These are phyloP conservation scores for Philaenus spumarius DNA, from an alignment of 1,140 invertebrate species.

Conservation along the genomic window DNA sequence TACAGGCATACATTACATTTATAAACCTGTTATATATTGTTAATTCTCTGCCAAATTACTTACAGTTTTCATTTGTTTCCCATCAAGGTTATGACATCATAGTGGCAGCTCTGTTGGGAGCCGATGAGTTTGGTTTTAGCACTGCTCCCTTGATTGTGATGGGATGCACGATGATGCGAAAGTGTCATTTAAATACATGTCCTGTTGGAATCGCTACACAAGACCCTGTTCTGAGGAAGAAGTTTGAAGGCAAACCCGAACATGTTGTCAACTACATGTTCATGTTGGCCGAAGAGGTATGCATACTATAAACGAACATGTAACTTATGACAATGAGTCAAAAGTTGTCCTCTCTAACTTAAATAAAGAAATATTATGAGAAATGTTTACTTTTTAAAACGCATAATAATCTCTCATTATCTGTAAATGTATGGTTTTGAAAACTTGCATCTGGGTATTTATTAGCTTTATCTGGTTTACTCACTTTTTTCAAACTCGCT, in stretches of 20 bases:
- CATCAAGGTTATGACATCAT: conserved; percentile 82
- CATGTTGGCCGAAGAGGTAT: conserved; percentile 93
- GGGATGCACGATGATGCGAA: conserved; percentile 99
- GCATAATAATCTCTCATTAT: too few relatives aligned
- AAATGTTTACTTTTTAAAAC: too few relatives aligned
- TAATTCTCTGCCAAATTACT: neutral
- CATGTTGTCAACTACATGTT: conserved; percentile 98
- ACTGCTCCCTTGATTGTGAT: conserved; percentile 96
- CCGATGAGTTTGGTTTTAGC: conserved; percentile 98
- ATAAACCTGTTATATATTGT: too few relatives aligned
- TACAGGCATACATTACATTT: too few relatives aligned
- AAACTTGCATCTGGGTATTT: too few relatives aligned
- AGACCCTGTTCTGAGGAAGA: conserved; percentile 89
- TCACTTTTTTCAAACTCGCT: too few relatives aligned
- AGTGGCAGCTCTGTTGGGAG: conserved; percentile 89
- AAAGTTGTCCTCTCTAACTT: too few relatives aligned
- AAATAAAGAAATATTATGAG: too few relatives aligned
- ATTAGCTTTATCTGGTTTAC: too few relatives aligned
- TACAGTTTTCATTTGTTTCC: neutral
- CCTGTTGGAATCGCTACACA: conserved; percentile 98
- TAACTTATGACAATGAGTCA: too few relatives aligned
- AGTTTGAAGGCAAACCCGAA: conserved; percentile 96
- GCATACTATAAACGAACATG: too few relatives aligned
- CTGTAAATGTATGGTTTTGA: too few relatives aligned
- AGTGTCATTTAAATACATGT: conserved; percentile 98